A percentile compares a stretch with the other conserved stretches of the same genome.
Evolutionary conservation across 2,888 invertebrate genomes (phyloP).

Genomic region (Elmis aenea): DNA sequence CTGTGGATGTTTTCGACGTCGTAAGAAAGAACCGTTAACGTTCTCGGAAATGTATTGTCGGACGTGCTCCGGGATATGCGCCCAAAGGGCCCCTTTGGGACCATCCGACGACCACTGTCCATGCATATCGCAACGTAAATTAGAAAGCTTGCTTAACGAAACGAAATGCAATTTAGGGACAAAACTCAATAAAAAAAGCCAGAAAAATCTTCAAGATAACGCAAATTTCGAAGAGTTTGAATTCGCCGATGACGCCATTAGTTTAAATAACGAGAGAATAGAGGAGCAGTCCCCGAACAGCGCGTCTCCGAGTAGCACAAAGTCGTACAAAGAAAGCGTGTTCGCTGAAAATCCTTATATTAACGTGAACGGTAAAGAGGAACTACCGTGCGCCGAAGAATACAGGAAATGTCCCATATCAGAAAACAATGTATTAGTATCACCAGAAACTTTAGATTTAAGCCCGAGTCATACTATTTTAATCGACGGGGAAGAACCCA

Average conservation of each 20-base stretch:
- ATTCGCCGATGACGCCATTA: slow-evolving; percentile 46
- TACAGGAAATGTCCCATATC: slow-evolving; percentile 36
- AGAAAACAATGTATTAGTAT: slow-evolving; percentile 10
- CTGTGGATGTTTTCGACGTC: slow-evolving; percentile 46
- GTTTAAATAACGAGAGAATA: slow-evolving; percentile 37
- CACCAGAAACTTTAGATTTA: too few species aligned
- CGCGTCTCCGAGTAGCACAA: slow-evolving; percentile 40
- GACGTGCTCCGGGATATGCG: slow-evolving; percentile 37
- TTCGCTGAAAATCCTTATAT: slow-evolving; percentile 46
- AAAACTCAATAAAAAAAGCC: slow-evolving; percentile 31
- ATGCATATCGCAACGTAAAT: slow-evolving; percentile 34
- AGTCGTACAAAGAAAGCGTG: slow-evolving; percentile 31
- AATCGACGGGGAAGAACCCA: slow-evolving; percentile 15
- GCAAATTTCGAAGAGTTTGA: slow-evolving; percentile 42
- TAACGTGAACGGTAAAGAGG: slow-evolving; percentile 65
- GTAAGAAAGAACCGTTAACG: slow-evolving; percentile 42
- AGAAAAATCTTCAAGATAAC: slow-evolving; percentile 25
- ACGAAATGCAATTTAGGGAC: slow-evolving; percentile 53
- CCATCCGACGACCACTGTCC: slow-evolving; percentile 39
- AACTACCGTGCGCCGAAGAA: slow-evolving; percentile 56
- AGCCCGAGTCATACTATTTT: slow-evolving; percentile 20
- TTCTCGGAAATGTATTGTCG: slow-evolving; percentile 58
- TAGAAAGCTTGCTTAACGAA: slow-evolving; percentile 36
- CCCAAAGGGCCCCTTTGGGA: slow-evolving; percentile 42
- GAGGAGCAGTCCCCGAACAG: slow-evolving; percentile 39